These are phyloP conservation scores for Hippopotamus amphibius DNA, from an alignment of 2,113 vertebrate species.

Conservation along the genomic window DNA sequence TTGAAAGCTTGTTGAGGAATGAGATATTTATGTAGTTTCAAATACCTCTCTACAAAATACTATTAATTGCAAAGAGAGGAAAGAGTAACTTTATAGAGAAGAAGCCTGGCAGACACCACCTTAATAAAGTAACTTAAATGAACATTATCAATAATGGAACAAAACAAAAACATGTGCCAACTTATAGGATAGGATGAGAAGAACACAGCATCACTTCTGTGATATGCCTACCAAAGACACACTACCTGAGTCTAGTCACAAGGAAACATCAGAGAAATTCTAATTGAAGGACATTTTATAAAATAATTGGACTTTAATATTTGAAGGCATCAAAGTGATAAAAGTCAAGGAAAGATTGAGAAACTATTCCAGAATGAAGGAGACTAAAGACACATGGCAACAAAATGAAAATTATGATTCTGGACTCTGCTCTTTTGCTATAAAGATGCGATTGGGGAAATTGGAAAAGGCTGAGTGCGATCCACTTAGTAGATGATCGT, in stretches of 20 bases:
- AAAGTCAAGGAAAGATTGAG: neutral
- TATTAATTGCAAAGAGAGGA: neutral
- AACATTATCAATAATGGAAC: neutral
- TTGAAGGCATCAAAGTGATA: neutral
- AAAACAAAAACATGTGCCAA: neutral
- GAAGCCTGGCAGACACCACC: neutral
- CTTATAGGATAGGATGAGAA: neutral
- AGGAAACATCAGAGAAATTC: neutral
- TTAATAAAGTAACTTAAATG: slow-evolving; percentile 10
- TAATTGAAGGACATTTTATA: neutral
- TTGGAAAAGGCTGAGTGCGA: neutral
- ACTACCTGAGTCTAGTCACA: neutral
- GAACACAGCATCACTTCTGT: neutral
- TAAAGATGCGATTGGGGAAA: neutral
- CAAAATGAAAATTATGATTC: neutral
- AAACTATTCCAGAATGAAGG: slow-evolving; percentile 25
- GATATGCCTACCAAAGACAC: slow-evolving; percentile 14
- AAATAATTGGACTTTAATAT: neutral
- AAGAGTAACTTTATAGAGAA: neutral
- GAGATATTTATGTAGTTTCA: neutral
- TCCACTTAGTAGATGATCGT: neutral
- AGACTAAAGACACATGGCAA: neutral
- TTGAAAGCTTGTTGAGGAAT: neutral
- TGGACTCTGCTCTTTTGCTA: neutral
- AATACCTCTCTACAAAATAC: neutral